phyloP scores from a whole-genome alignment of 2,888 invertebrate species.

The Lasius fuliginosus region DNA sequence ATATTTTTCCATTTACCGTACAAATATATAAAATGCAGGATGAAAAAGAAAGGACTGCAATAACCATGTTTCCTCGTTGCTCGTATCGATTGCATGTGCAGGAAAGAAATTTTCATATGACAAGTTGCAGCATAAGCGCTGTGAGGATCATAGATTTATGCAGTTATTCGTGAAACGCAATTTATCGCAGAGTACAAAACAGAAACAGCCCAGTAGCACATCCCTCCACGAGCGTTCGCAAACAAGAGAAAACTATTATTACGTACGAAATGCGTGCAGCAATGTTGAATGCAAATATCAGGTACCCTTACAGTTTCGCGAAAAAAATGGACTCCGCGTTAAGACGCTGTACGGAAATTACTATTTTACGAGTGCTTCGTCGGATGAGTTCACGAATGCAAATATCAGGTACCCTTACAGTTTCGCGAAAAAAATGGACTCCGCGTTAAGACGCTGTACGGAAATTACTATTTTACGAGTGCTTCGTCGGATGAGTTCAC shows the following conservation, averaged over 20 bases:
- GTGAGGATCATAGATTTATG: constrained; percentile 45
- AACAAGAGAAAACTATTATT: constrained; percentile 40
- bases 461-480: constrained; percentile 63
- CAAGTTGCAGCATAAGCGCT: not conserved
- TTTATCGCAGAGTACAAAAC: constrained; percentile 38
- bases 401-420: constrained; percentile 14
- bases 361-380: constrained; percentile 59
- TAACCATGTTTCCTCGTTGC: not conserved
- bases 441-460: constrained; percentile 27
- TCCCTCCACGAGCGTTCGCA: not conserved
- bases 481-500: constrained; percentile 40
- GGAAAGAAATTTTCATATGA: constrained; percentile 58
- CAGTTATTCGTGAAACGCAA: constrained; percentile 45
- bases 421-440: constrained; percentile 34
- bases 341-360: constrained; percentile 51
- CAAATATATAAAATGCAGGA: not conserved
- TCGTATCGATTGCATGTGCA: not conserved
- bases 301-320: not conserved
- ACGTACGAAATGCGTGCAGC: constrained; percentile 25
- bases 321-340: constrained; percentile 38
- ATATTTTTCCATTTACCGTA: not conserved
- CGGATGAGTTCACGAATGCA: constrained; percentile 51
- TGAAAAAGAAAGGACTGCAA: not conserved
- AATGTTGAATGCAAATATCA: constrained; percentile 48
- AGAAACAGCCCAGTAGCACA: constrained; percentile 13